Conservation (phyloP, 2,888 invertebrate genomes). For the Eucera pruinosa region DNA sequence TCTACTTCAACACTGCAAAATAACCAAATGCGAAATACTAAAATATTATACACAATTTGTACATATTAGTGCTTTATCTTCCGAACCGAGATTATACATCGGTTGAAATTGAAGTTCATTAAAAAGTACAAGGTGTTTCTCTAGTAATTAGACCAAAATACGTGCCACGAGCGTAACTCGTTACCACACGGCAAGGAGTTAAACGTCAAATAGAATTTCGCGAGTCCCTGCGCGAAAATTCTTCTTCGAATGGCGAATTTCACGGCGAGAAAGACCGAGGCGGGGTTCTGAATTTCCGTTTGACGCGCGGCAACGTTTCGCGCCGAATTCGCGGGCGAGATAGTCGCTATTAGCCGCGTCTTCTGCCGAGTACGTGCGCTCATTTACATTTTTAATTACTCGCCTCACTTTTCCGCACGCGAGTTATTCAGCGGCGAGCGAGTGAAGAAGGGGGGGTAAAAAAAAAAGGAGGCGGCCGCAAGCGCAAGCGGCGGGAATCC, state of each 20-base stretch:
- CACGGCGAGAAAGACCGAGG: constrained; percentile 64
- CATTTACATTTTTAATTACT: constrained; percentile 59
- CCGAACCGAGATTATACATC: too few relatives aligned
- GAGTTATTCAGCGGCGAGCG: constrained; percentile 12
- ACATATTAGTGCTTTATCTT: too few relatives aligned
- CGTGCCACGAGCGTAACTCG: too few relatives aligned
- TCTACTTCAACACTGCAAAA: too few relatives aligned
- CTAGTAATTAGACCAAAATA: too few relatives aligned
- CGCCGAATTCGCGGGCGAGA: constrained; percentile 26
- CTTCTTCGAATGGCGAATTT: constrained; percentile 34
- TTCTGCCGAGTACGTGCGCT: constrained; percentile 42
- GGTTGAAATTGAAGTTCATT: too few relatives aligned
- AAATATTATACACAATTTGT: too few relatives aligned
- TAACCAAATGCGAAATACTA: too few relatives aligned
- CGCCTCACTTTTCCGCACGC: not conserved
- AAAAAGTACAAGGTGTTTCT: too few relatives aligned
- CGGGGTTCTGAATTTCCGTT: constrained; percentile 52
- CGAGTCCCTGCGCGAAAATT: constrained; percentile 9
- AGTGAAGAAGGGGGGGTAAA: not conserved
- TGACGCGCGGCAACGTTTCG: constrained; percentile 18
- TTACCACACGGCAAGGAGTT: too few relatives aligned
- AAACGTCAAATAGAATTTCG: too few relatives aligned
- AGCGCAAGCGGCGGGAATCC: not conserved
- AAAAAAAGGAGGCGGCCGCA: not conserved
- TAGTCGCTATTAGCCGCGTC: constrained; percentile 42